Percentiles rank a stretch among this genome's conserved stretches.
These are phyloP conservation scores for Ploceus nigricollis DNA, from an alignment of 2,113 vertebrate genomes.

Conservation along the genomic window DNA sequence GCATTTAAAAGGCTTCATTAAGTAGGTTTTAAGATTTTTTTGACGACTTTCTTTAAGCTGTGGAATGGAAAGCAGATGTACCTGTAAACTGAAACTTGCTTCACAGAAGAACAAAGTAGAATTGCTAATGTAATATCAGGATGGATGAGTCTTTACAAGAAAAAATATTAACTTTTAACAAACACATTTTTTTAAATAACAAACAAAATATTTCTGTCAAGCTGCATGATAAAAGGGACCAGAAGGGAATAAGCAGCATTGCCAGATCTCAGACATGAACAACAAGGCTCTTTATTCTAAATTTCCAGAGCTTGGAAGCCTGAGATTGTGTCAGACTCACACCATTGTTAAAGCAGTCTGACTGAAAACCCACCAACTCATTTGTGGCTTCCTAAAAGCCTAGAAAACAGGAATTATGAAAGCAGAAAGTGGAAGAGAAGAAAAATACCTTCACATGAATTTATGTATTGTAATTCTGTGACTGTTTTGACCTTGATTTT, in stretches of 20 bases:
- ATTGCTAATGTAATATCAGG: constrained; percentile 44
- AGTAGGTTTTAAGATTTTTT: constrained; percentile 68
- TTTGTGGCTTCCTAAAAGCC: neutral
- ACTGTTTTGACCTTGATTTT: neutral
- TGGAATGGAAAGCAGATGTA: constrained; percentile 61
- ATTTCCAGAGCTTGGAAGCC: neutral
- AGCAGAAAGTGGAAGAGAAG: neutral
- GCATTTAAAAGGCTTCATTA: constrained; percentile 75
- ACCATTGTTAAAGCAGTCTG: neutral
- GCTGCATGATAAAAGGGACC: neutral
- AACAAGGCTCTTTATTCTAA: neutral
- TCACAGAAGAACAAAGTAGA: constrained; percentile 47
- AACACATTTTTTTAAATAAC: constrained; percentile 14
- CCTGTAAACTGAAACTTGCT: constrained; percentile 60
- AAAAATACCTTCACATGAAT: neutral
- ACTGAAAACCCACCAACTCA: neutral
- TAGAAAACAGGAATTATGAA: neutral
- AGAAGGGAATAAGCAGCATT: neutral
- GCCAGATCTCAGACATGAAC: neutral
- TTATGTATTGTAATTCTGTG: neutral
- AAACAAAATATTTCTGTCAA: constrained; percentile 37
- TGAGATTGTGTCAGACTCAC: neutral
- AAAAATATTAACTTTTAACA: constrained; percentile 54
- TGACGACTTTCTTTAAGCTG: constrained; percentile 49
- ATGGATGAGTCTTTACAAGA: constrained; percentile 23